phyloP scores from a whole-genome alignment of 2,888 invertebrate genomes.

The Philhelius pedissequus region DNA sequence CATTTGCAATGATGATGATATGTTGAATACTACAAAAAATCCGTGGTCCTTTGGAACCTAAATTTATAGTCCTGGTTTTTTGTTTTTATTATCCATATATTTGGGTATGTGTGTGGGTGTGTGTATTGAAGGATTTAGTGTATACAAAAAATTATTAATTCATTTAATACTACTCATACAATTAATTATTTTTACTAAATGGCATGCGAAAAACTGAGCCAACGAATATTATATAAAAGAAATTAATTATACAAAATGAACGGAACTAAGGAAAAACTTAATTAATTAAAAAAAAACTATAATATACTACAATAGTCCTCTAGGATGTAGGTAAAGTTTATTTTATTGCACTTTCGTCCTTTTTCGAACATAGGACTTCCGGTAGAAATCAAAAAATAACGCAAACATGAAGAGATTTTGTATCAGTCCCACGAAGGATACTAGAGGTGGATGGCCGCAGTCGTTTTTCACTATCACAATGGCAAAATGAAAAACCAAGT shows the following conservation, averaged over 20 bases:
- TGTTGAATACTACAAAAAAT: neutral
- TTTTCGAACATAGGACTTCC: conserved; percentile 73
- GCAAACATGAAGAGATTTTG: conserved; percentile 78
- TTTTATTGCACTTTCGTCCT: neutral
- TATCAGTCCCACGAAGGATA: conserved; percentile 73
- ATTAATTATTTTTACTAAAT: neutral
- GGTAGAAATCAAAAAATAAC: conserved; percentile 78
- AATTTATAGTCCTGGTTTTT: neutral
- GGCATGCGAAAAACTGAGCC: neutral
- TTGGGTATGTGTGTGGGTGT: too few species aligned
- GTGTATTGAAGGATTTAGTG: neutral
- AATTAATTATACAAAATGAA: neutral
- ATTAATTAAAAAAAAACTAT: neutral
- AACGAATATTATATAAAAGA: neutral
- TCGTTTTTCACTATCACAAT: conserved; percentile 73
- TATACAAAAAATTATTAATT: neutral
- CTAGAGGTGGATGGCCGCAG: conserved; percentile 72
- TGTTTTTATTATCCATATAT: conserved; percentile 5
- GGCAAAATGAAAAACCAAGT: conserved; percentile 82
- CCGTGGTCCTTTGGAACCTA: neutral
- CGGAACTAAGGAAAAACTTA: neutral
- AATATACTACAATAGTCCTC: neutral
- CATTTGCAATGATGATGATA: neutral
- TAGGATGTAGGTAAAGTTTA: neutral
- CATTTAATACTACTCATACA: conserved; percentile 47